Conservation (phyloP, 2,113 vertebrate species). For the Dromas ardeola region DNA sequence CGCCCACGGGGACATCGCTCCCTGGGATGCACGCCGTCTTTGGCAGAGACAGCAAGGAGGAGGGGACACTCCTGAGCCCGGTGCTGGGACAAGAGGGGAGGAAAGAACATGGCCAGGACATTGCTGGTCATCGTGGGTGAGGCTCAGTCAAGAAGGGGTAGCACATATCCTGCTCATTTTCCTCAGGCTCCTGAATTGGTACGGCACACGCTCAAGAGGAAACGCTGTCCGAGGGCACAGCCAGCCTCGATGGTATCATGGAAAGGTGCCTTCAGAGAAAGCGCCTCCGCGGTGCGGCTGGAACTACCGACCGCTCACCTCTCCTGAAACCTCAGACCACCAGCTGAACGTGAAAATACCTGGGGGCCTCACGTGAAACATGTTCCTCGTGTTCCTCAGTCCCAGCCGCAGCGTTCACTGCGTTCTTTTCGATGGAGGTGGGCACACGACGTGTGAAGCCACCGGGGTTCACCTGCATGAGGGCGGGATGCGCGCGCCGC, state of each 20-base stretch:
- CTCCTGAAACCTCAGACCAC: background rate
- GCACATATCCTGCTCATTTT: rapidly evolving
- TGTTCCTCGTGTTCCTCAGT: background rate
- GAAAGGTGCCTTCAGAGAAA: background rate
- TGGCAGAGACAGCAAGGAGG: background rate
- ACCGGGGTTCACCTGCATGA: rapidly evolving
- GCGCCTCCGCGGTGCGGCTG: rapidly evolving
- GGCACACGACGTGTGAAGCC: rapidly evolving
- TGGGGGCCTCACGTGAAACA: rapidly evolving
- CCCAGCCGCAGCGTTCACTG: rapidly evolving
- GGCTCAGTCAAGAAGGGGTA: background rate
- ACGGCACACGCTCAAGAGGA: rapidly evolving
- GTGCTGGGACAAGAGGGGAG: background rate
- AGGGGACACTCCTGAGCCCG: background rate
- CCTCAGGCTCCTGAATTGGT: background rate
- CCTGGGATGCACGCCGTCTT: rapidly evolving
- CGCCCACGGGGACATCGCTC: rapidly evolving
- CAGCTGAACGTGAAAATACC: background rate
- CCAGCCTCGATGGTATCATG: rapidly evolving
- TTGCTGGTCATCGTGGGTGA: rapidly evolving
- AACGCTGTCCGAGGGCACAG: background rate
- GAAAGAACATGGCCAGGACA: background rate
- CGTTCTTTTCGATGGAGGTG: rapidly evolving
- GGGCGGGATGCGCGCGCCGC: background rate
- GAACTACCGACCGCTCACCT: rapidly evolving